Conservation (phyloP, 2,797 vertebrate genomes). For the Meriones psammophilus region DNA sequence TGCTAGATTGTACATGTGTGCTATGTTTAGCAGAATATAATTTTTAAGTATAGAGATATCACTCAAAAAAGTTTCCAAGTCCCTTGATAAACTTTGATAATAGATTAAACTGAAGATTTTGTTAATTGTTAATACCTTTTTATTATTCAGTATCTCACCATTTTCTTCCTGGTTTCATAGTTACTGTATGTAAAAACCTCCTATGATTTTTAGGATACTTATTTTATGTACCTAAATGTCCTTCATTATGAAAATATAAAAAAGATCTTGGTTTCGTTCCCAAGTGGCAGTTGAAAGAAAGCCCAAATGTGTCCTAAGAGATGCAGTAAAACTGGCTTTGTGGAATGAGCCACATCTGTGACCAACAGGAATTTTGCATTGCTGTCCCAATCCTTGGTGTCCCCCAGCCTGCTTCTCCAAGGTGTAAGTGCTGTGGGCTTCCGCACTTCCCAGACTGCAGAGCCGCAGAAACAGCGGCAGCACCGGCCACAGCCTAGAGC, state of each 20-base stretch:
- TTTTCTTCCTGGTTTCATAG: conserved; percentile 33
- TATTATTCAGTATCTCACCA: not conserved
- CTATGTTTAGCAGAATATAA: conserved; percentile 17
- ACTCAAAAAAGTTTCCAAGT: not conserved
- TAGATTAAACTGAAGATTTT: conserved; percentile 53
- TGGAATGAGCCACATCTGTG: not conserved
- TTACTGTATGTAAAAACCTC: not conserved
- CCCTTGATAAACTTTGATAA: conserved; percentile 32
- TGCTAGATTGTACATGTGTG: not conserved
- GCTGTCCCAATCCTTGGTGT: not conserved
- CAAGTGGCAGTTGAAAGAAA: conserved; percentile 44
- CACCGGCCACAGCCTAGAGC: conserved; percentile 27
- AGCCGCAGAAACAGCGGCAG: not conserved
- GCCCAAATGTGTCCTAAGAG: not conserved
- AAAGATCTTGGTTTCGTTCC: not conserved
- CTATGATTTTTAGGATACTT: conserved; percentile 41
- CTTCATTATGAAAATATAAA: conserved; percentile 30
- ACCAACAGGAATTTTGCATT: not conserved
- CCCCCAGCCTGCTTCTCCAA: not conserved
- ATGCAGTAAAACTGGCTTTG: conserved; percentile 35
- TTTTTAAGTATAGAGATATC: not conserved
- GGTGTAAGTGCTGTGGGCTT: not conserved
- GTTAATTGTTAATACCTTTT: conserved; percentile 32
- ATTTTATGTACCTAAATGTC: conserved; percentile 18
- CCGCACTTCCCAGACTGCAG: not conserved